Percentiles rank a stretch among this genome's conserved stretches.
Conservation (phyloP, 2,888 invertebrate species). For the Caenorhabditis sulstoni region DNA sequence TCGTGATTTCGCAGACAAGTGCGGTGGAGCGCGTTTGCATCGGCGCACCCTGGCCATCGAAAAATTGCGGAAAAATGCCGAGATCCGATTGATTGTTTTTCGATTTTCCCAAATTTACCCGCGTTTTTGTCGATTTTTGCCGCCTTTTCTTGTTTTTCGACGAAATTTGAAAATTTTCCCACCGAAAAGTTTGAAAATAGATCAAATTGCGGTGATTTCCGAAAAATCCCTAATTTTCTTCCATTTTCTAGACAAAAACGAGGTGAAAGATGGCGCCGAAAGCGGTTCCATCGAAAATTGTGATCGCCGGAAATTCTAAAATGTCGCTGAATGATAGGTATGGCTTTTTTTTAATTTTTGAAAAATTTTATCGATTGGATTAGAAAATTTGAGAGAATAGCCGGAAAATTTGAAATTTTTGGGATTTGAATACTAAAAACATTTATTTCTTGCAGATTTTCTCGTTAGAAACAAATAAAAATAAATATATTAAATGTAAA, state of each 20-base stretch:
- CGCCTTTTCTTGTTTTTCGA: background rate
- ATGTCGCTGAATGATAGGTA: slow-evolving; percentile 60
- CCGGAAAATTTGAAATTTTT: no score
- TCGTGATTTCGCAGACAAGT: slow-evolving; percentile 12
- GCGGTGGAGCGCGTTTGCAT: slow-evolving; percentile 26
- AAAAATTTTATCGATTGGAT: no score
- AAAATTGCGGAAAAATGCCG: background rate
- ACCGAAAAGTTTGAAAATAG: background rate
- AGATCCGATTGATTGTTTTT: no score
- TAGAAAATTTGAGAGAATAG: background rate
- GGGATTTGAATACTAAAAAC: no score
- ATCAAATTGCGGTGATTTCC: no score
- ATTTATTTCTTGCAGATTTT: no score
- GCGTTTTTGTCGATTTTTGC: no score
- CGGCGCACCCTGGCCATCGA: slow-evolving; percentile 3
- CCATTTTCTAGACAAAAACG: no score
- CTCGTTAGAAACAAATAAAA: no score
- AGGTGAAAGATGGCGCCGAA: slow-evolving; percentile 24
- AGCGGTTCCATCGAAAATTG: slow-evolving; percentile 58
- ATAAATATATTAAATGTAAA: no score
- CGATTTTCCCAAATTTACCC: no score
- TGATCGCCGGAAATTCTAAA: slow-evolving; percentile 59
- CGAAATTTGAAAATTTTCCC: background rate
- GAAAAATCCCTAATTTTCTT: background rate
- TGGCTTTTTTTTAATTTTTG: no score